Conservation (phyloP, 37 sponge, comb jelly and placozoan genomes). For the Halisarca cf. caerulea region DNA sequence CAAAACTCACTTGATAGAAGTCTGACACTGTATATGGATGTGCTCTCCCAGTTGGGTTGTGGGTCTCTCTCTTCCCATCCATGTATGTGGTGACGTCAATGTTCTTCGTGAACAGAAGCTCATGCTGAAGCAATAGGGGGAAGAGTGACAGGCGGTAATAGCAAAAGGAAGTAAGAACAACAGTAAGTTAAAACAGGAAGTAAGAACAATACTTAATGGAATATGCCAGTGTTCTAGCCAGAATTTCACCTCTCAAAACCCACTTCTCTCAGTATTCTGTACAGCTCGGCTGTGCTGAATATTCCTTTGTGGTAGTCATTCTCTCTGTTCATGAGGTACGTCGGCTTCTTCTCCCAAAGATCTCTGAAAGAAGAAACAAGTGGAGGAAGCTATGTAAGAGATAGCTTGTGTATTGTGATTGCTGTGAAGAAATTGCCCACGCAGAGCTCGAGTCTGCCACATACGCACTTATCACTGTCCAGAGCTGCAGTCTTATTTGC, state of each 20-base stretch:
- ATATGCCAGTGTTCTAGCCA: too few species aligned
- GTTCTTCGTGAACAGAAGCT: slow-evolving; percentile 78
- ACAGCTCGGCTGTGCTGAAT: slow-evolving; percentile 83
- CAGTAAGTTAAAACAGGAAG: background rate
- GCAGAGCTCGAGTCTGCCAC: too few species aligned
- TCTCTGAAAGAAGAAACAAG: slow-evolving; percentile 47
- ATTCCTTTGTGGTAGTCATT: slow-evolving; percentile 74
- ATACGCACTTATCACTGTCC: too few species aligned
- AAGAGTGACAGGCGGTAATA: background rate
- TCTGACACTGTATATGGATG: slow-evolving; percentile 76
- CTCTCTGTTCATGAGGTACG: slow-evolving; percentile 55
- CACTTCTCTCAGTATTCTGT: slow-evolving; percentile 82
- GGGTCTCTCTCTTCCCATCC: slow-evolving; percentile 78
- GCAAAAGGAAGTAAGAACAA: background rate
- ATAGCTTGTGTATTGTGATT: background rate
- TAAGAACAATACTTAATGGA: too few species aligned
- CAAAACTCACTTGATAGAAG: slow-evolving; percentile 59
- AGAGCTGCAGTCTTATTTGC: too few species aligned
- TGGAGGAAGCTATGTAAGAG: background rate
- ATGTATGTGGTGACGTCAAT: slow-evolving; percentile 86
- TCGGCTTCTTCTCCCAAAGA: slow-evolving; percentile 89
- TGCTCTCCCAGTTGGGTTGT: slow-evolving; percentile 86
- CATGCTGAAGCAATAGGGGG: slow-evolving; percentile 46
- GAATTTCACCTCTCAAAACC: background rate
- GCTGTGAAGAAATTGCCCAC: too few species aligned